Evolutionary conservation across 2,113 vertebrate genomes (phyloP), one percentile per base, ranked within the genome.

Genomic region (Cyanistes caeruleus): DNA sequence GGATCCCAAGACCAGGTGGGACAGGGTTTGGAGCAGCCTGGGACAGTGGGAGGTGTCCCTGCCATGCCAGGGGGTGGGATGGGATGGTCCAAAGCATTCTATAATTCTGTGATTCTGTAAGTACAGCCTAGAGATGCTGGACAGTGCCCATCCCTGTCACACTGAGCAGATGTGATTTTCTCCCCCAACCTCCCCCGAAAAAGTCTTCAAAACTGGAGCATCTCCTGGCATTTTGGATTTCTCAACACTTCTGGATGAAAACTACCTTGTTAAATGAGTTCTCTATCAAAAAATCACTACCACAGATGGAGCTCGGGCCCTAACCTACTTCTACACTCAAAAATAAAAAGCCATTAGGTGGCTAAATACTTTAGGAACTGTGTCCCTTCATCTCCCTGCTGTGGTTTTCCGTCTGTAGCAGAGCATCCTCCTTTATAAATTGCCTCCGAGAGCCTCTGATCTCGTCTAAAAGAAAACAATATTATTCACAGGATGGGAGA

Each of bases 381-480:
- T 11, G 3, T 87, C 93, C 93, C 91, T 96, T 93, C 84, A 82
- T 94, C 94, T 96, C 89, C 51, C n/a, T 3, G 22, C 93, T 92
- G 90, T 63, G 86, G 85, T 63, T 92, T 75, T 67, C 33, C 0
- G 2, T 80, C 70, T 95, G 74, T 7, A 73, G 82, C 82, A 67
- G 46, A 94, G 81, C 67, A 94, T 85, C 81, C 70, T 83, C 53
- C 91, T 91, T 91, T 89, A 95, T 53, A 95, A 96, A 96, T 90
- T 96, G 86, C 90, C 84, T 95, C 80, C 3, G 22, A 96, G 96
- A 96, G 88, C 90, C 95, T 96, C 90, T 92, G 95, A 94, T 87
- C 88, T 95, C 51, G 80, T 91, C 94, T 90, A 51, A 92, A 96
- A 94, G 91, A 87, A 95, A 96, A 95, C 91, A 97, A 48, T 93